Evolutionary conservation across 2,113 vertebrate species (phyloP).

Genomic region (Pelmatolapia mariae): DNA sequence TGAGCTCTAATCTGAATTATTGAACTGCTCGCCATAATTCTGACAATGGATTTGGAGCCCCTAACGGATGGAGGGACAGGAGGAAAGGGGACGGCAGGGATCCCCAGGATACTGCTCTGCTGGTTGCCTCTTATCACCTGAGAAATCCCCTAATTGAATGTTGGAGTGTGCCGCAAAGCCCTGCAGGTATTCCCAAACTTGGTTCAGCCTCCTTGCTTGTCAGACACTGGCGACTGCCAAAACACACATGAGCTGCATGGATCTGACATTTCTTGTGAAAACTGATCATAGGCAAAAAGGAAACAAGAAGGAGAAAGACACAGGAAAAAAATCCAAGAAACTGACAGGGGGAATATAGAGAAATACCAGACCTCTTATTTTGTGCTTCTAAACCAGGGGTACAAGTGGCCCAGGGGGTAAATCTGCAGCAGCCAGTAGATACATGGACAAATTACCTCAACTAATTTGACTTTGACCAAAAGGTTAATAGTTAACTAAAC

Average conservation of each 20-base stretch:
- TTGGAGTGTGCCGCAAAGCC: slow-evolving; percentile 73
- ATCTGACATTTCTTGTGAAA: slow-evolving; percentile 25
- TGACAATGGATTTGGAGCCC: slow-evolving; percentile 91
- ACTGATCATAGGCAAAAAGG: neutral
- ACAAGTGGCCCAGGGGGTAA: neutral
- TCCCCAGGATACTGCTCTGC: slow-evolving; percentile 80
- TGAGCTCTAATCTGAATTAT: slow-evolving; percentile 99
- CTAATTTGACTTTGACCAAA: neutral
- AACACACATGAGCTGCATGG: neutral
- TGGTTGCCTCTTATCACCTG: slow-evolving; percentile 82
- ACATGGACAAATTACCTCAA: neutral
- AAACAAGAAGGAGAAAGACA: neutral
- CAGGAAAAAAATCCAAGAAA: neutral
- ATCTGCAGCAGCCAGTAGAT: neutral
- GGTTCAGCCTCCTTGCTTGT: neutral
- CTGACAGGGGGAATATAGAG: neutral
- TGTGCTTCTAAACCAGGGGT: no score
- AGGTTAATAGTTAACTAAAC: neutral
- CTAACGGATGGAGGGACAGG: slow-evolving; percentile 55
- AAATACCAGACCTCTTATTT: neutral
- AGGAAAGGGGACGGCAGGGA: slow-evolving; percentile 2
- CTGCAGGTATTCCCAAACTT: slow-evolving; percentile 71
- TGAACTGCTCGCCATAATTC: slow-evolving; percentile 98
- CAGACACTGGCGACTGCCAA: neutral
- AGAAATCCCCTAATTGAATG: slow-evolving; percentile 90